These are phyloP conservation scores for Lasiommata megera DNA, from an alignment of 2,888 invertebrate species.

Conservation along the genomic window DNA sequence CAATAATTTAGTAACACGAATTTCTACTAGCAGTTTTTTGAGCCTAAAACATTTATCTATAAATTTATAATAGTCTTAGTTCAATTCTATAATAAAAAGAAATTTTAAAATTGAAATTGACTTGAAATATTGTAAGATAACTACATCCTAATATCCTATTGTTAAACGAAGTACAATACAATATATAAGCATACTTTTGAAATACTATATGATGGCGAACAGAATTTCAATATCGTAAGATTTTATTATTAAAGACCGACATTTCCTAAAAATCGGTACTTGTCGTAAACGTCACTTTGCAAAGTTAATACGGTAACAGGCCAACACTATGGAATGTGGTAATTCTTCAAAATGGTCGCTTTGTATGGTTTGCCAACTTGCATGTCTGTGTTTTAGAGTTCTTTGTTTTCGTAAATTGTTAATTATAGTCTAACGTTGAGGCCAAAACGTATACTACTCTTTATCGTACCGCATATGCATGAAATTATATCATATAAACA, in stretches of 20 bases:
- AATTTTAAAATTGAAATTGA: too few relatives aligned
- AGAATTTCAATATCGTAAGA: not conserved
- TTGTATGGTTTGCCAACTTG: slow-evolving; percentile 83
- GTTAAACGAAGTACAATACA: too few relatives aligned
- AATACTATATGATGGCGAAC: too few relatives aligned
- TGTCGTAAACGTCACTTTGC: slow-evolving; percentile 51
- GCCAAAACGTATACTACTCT: slow-evolving; percentile 45
- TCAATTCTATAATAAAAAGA: too few relatives aligned
- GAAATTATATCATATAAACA: slow-evolving; percentile 43
- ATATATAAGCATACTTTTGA: too few relatives aligned
- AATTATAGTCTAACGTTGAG: slow-evolving; percentile 47
- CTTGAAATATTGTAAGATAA: too few relatives aligned
- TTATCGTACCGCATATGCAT: slow-evolving; percentile 44
- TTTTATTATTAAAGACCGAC: not conserved
- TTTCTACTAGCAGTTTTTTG: too few relatives aligned
- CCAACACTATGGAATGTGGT: slow-evolving; percentile 84
- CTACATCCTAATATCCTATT: too few relatives aligned
- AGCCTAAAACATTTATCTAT: too few relatives aligned
- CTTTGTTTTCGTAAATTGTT: slow-evolving; percentile 75
- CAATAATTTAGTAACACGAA: too few relatives aligned
- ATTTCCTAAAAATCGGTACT: slow-evolving; percentile 7
- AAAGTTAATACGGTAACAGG: slow-evolving; percentile 49
- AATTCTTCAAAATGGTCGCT: slow-evolving; percentile 89
- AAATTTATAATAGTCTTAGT: too few relatives aligned
- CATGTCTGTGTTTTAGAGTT: slow-evolving; percentile 78